phyloP scores from a whole-genome alignment of 2,797 vertebrate genomes.

The Pantherophis alleghaniensis region DNA sequence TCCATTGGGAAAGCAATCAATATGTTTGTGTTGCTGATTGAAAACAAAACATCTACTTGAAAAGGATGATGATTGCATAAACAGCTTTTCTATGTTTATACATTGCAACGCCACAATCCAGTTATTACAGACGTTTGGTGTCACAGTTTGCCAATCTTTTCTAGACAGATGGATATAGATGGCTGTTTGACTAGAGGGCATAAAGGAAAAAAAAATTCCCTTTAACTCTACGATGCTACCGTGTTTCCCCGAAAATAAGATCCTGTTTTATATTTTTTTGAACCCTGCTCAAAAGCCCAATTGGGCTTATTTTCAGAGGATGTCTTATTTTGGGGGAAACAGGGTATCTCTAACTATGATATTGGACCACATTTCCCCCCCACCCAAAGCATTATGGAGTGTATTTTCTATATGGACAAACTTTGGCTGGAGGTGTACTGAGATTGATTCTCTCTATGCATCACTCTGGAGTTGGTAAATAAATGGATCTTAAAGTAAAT shows the following conservation, averaged over 20 bases:
- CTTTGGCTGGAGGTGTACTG: neutral
- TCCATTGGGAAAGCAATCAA: neutral
- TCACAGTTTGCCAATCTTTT: neutral
- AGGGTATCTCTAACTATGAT: neutral
- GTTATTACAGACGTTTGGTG: neutral
- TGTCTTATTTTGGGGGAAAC: too few species aligned
- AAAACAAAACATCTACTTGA: rapidly evolving
- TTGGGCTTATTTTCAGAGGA: too few species aligned
- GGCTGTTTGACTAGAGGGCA: neutral
- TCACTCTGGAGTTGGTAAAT: neutral
- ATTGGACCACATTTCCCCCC: neutral
- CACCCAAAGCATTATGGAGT: neutral
- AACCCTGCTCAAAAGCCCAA: too few species aligned
- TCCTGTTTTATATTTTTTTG: too few species aligned
- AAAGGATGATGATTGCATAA: neutral
- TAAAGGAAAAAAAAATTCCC: too few species aligned
- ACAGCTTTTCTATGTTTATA: neutral
- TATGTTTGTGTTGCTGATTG: neutral
- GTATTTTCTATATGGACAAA: neutral
- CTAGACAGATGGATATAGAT: neutral
- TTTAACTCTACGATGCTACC: neutral
- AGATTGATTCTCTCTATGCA: neutral
- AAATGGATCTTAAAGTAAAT: neutral
- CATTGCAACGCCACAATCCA: neutral
- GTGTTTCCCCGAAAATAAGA: too few species aligned